Evolutionary conservation across 2,888 invertebrate genomes (phyloP), one percentile per base, ranked within the genome.

Genomic region (Diploptera punctata): DNA sequence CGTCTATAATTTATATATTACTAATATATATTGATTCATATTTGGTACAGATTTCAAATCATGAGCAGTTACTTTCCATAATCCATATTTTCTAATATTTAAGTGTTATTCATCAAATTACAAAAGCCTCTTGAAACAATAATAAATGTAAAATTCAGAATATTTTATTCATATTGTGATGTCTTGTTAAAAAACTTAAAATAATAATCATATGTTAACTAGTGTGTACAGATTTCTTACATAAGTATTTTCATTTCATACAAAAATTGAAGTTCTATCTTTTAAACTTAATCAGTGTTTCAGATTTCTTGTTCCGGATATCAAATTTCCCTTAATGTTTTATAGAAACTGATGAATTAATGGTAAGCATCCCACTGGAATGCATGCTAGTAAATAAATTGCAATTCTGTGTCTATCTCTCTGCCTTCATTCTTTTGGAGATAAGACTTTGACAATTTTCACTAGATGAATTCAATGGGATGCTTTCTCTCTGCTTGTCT

Each of bases 391-490:
- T 49, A 21, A 49, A 2, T 19, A 38, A 47, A 19, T 67, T 68
- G 54, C 24, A 54, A 24, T 4, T 54, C 26, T 52, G 44, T 26
- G 62, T 70, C 62, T 61, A 49, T 70, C 70, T 70, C 70, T 26
- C 57, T 70, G 70, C 70, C 70, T 70, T 70, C 61, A 70, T 62
- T 49, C 31, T 21, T 49, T 49, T 47, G 47, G 70, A 70, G 62
- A 62, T 62, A 38, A 31, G 62, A 65, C 21, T 62, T 43, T 16
- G 62, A 19, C 38, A 38, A 13, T 3, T 24, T 19, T 49, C 16
- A 44, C 21, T 49, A 21, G 21, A 49, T 49, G 49, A 49, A 18
- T 19, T 49, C 43, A 65, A 16, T 65, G 43, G 62, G 62, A 24
- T 65, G 62, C 62, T 65, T 62, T 54, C 13, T 33, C 10, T 33